These are phyloP conservation scores for Oreochromis grahami DNA, from an alignment of 2,797 vertebrate genomes.

Conservation along the genomic window DNA sequence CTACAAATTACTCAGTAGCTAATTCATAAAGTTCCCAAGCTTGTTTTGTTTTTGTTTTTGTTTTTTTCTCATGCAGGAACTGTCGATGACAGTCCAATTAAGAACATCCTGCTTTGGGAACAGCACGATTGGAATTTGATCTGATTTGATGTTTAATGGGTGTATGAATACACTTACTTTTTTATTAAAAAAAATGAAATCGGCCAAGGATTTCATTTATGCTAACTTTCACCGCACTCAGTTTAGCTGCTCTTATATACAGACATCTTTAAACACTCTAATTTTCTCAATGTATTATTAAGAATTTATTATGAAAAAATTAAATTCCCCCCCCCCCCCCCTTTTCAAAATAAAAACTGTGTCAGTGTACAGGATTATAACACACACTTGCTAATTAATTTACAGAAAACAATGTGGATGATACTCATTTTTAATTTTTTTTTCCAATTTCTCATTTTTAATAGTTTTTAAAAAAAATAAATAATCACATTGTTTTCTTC, in stretches of 20 bases:
- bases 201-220: neutral
- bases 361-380: neutral
- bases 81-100: neutral
- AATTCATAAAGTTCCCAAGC: neutral
- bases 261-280: neutral
- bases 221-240: neutral
- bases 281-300: neutral
- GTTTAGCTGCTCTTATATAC: neutral
- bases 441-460: neutral
- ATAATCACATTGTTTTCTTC: neutral
- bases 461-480: neutral
- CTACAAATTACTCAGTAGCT: neutral
- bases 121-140: neutral
- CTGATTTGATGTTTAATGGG: neutral
- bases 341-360: neutral
- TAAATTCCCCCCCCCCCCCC: accelerated
- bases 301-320: neutral
- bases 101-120: slow-evolving; percentile 4
- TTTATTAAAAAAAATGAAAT: neutral
- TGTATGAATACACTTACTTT: neutral
- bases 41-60: neutral
- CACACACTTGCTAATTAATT: neutral
- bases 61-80: neutral
- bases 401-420: neutral
- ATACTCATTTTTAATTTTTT: neutral